These are phyloP conservation scores for Drosophila kokeensis DNA, from an alignment of 2,888 invertebrate genomes.

Conservation along the genomic window DNA sequence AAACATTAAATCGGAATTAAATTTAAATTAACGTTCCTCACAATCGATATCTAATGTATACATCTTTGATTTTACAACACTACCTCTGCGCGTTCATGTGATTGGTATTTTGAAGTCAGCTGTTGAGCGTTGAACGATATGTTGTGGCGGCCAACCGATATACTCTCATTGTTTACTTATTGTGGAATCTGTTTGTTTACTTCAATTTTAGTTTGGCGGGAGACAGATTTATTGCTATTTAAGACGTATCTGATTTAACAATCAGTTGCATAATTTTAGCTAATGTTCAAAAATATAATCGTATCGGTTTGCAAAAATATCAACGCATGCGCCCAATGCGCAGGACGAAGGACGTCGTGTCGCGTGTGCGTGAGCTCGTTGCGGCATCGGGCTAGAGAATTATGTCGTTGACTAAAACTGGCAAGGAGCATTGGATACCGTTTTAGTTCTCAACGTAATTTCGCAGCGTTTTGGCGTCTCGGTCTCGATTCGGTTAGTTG, in stretches of 20 bases:
- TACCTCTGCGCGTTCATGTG: slow-evolving; percentile 8
- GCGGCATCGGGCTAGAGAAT: slow-evolving; percentile 31
- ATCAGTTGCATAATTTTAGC: neutral
- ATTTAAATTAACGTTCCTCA: slow-evolving; percentile 33
- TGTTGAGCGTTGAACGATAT: slow-evolving; percentile 22
- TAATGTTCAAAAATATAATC: neutral
- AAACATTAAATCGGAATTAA: neutral
- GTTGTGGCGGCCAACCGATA: slow-evolving; percentile 28
- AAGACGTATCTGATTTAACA: slow-evolving; percentile 1
- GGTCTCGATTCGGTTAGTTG: slow-evolving; percentile 37
- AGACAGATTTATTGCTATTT: slow-evolving; percentile 8
- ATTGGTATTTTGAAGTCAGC: slow-evolving; percentile 33
- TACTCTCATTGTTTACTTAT: slow-evolving; percentile 1
- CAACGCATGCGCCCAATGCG: slow-evolving; percentile 44
- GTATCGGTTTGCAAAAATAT: slow-evolving; percentile 9
- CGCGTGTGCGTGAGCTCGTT: slow-evolving; percentile 8
- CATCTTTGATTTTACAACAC: slow-evolving; percentile 21
- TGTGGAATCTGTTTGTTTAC: slow-evolving; percentile 35
- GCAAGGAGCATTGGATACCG: slow-evolving; percentile 34
- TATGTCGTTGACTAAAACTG: slow-evolving; percentile 8
- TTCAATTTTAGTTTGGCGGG: slow-evolving; percentile 45
- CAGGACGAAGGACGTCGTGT: slow-evolving; percentile 51
- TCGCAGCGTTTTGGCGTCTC: slow-evolving; percentile 53
- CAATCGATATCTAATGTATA: neutral
- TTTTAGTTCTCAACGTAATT: slow-evolving; percentile 67